A percentile compares a stretch with the other conserved stretches of the same genome.
Evolutionary conservation across 2,113 vertebrate species (phyloP).

Genomic region (Psephotus haematonotus): DNA sequence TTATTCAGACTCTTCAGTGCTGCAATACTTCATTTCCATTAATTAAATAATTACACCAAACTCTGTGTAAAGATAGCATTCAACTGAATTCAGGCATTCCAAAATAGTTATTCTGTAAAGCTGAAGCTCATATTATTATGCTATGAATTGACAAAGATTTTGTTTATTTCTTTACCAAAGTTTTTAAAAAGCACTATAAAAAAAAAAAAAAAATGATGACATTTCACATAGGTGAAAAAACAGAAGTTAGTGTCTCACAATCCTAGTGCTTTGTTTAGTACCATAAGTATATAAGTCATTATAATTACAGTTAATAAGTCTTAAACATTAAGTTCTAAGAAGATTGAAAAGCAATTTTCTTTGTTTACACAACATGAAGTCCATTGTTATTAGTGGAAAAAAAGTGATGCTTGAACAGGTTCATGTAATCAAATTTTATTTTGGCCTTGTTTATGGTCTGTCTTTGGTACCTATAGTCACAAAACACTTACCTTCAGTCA

Average conservation of each 20-base stretch:
- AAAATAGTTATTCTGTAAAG: slow-evolving; percentile 60
- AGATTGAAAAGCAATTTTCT: neutral
- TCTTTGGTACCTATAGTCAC: neutral
- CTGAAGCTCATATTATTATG: slow-evolving; percentile 35
- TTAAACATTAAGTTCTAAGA: neutral
- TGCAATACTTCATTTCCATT: slow-evolving; percentile 71
- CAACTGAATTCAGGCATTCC: slow-evolving; percentile 54
- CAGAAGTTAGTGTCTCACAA: neutral
- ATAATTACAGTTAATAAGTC: neutral
- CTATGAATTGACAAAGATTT: slow-evolving; percentile 42
- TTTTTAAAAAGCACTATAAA: neutral
- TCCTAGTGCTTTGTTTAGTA: neutral
- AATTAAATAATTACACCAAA: slow-evolving; percentile 75
- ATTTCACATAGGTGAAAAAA: neutral
- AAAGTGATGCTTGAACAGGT: neutral
- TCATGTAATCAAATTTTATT: neutral
- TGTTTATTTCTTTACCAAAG: slow-evolving; percentile 37
- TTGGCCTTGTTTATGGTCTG: neutral
- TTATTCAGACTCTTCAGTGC: slow-evolving; percentile 54
- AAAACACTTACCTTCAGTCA: neutral
- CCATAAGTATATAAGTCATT: neutral
- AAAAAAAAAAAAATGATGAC: neutral
- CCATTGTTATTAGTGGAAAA: neutral
- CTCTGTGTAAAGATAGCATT: slow-evolving; percentile 53
- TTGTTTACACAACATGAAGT: neutral